Evolutionary conservation across 35 echinoderm and acorn worm genomes (phyloP).

Genomic region (Ophioderma brevispina): DNA sequence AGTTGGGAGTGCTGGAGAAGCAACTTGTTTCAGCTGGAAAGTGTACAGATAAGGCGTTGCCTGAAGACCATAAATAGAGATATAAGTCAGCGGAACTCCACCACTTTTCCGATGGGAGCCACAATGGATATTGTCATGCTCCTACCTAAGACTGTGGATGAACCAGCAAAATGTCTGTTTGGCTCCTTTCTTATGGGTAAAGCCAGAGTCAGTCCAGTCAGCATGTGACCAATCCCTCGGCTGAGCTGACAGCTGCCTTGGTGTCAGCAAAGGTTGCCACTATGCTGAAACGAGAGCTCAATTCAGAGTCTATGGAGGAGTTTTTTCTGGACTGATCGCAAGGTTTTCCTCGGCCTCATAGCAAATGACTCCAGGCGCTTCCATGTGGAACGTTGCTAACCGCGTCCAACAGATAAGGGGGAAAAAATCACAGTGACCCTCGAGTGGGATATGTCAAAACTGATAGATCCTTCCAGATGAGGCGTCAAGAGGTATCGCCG

Average conservation of each 20-base stretch:
- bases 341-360: slow-evolving; percentile 22
- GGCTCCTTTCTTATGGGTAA: slow-evolving; percentile 30
- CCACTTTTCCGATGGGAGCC: slow-evolving; percentile 66
- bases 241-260: too few relatives aligned
- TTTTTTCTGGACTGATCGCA: slow-evolving; percentile 28
- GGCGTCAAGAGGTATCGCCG: slow-evolving; percentile 25
- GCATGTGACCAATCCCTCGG: slow-evolving; percentile 16
- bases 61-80: background rate
- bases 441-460: slow-evolving; percentile 6
- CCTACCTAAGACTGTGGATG: slow-evolving; percentile 25
- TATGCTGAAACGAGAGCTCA: slow-evolving; percentile 3
- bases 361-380: slow-evolving; percentile 14
- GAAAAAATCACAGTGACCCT: background rate
- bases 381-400: slow-evolving; percentile 46
- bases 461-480: slow-evolving; percentile 12
- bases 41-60: slow-evolving; percentile 24
- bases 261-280: slow-evolving; percentile 8
- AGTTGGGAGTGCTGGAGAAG: slow-evolving; percentile 54
- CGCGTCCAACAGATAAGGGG: slow-evolving; percentile 23
- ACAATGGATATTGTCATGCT: slow-evolving; percentile 48
- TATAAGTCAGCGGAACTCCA: slow-evolving; percentile 27
- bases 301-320: background rate
- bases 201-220: slow-evolving; percentile 24
- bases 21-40: slow-evolving; percentile 31
- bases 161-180: background rate